Conservation (phyloP, 2,888 invertebrate species). For the Dynastes grantii region DNA sequence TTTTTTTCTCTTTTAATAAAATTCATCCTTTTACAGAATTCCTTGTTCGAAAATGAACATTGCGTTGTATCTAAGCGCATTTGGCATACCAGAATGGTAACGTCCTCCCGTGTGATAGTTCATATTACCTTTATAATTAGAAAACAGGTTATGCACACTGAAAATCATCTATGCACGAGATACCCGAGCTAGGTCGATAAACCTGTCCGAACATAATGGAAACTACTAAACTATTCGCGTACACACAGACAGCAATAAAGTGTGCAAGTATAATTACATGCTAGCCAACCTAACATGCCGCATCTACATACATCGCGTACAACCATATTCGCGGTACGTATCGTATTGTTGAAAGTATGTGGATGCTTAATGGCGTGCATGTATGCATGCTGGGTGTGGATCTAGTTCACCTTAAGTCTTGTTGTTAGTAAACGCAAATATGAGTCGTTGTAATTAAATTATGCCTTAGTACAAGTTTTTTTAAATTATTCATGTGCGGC, state of each 20-base stretch:
- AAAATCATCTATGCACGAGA: constrained; percentile 25
- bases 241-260: constrained; percentile 12
- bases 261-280: constrained; percentile 15
- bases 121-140: constrained; percentile 8
- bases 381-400: background rate
- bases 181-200: constrained; percentile 18
- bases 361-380: background rate
- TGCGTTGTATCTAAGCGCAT: background rate
- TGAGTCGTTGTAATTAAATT: background rate
- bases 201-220: constrained; percentile 23
- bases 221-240: constrained; percentile 18
- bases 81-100: background rate
- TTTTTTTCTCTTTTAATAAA: no score
- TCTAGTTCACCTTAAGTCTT: constrained; percentile 16
- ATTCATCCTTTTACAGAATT: no score
- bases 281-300: background rate
- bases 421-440: background rate
- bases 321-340: background rate
- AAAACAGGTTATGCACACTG: constrained; percentile 27
- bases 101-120: background rate
- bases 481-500: no score
- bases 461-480: no score
- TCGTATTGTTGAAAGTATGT: constrained; percentile 1
- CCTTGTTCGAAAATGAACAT: no score
- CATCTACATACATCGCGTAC: background rate